phyloP scores from a whole-genome alignment of 2,113 vertebrate species.

The Ictidomys tridecemlineatus region DNA sequence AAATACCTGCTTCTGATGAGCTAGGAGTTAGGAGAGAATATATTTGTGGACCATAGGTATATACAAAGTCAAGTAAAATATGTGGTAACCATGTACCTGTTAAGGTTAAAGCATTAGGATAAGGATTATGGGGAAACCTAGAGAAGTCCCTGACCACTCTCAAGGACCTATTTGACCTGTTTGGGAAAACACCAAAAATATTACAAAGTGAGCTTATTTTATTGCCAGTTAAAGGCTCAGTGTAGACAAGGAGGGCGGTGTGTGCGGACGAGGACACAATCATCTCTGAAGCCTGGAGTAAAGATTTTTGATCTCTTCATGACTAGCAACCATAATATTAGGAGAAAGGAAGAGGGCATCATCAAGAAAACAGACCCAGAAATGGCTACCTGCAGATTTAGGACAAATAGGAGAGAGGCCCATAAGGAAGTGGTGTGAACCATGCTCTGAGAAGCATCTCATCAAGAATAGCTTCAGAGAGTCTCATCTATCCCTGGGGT shows the following conservation, averaged over 20 bases:
- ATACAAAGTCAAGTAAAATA: constrained; percentile 10
- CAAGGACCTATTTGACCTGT: neutral
- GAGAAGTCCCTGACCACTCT: neutral
- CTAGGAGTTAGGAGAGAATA: neutral
- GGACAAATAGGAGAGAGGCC: neutral
- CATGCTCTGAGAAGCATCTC: neutral
- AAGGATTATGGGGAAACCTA: neutral
- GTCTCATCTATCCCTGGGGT: too few relatives aligned
- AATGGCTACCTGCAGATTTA: neutral
- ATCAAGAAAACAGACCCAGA: neutral
- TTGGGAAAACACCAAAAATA: constrained; percentile 18
- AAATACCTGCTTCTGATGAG: neutral
- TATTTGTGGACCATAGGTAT: neutral
- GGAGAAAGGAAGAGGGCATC: neutral
- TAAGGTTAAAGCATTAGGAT: neutral
- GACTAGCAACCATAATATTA: neutral
- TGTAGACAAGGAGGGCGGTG: neutral
- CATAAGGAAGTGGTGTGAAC: neutral
- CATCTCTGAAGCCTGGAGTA: neutral
- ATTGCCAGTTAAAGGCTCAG: neutral
- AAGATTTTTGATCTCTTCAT: neutral
- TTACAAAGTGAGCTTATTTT: neutral
- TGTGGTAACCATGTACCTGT: neutral
- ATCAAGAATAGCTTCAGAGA: neutral
- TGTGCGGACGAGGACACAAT: neutral